Evolutionary conservation across 2,113 vertebrate species (phyloP), one percentile per base, ranked within the genome.

Genomic region (Strix uralensis): DNA sequence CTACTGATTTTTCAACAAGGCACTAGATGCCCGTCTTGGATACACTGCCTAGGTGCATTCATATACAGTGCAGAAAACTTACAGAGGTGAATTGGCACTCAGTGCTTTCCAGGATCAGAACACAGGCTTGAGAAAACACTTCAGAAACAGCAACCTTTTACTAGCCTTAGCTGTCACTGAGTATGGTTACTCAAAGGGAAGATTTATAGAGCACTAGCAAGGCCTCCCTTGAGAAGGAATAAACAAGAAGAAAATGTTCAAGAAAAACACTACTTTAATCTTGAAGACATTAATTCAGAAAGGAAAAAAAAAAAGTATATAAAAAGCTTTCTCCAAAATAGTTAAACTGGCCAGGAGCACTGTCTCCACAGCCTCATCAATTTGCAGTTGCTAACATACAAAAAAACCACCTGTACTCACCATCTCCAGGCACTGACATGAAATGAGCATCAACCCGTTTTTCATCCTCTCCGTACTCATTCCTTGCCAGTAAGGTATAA

Each of bases 391-490:
- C 36, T 72, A 71, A 21, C 15, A 21, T 42, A 9, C 36, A 54
- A 81, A 34, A 42, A 61, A 30, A 36, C 14, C 15, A 36, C 67
- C 10, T 13, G n/a, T 91, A 98, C 98, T 99, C 85, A 99, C 99
- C 99, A 4, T 98, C 98, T 94, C 97, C 98, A 71, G 99, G 99
- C 67, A 97, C 96, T 49, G 75, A 97, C 99, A 99, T 99, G 97
- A 99, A 99, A 96, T 99, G 99, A 74, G 99, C 99, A 21, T 97
- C 92, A 72, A 99, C 97, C 8, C 98, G 96, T 88, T 98, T 99
- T 91, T 98, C 96, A 94, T 99, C 99, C 4, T 91, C 96, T 52
- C 99, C 99, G 1, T 98, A 99, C 34, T 96, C 86, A 57, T 99
- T 99, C 94, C 92, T 97, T 95, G 99, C 99, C 65, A 98, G 75